phyloP scores from a whole-genome alignment of 2,797 vertebrate species.

The Pipistrellus pygmaeus region DNA sequence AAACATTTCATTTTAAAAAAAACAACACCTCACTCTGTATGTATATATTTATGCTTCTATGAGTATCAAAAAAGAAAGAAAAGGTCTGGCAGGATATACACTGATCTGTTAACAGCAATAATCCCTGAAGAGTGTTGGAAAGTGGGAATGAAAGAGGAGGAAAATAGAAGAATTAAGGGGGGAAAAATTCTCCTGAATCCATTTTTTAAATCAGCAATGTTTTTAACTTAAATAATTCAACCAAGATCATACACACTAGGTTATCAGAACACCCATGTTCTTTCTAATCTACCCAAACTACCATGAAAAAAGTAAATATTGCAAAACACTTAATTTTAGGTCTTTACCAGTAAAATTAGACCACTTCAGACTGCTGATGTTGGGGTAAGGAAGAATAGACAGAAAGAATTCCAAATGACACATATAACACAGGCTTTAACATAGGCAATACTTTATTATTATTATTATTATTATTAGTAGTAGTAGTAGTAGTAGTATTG shows the following conservation, averaged over 20 bases:
- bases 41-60: neutral
- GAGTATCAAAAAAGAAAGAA: neutral
- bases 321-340: constrained; percentile 42
- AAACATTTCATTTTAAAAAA: constrained; percentile 18
- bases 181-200: neutral
- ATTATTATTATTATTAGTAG: neutral
- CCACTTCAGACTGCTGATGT: neutral
- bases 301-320: constrained; percentile 46
- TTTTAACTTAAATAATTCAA: neutral
- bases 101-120: neutral
- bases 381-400: neutral
- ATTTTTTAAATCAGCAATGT: constrained; percentile 2
- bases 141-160: neutral
- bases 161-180: neutral
- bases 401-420: neutral
- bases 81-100: neutral
- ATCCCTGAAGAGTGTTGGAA: neutral
- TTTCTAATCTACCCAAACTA: constrained; percentile 24
- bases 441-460: neutral
- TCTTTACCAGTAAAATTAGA: constrained; percentile 32
- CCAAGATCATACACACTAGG: neutral
- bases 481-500: too few species aligned
- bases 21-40: neutral
- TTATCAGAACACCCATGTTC: neutral
- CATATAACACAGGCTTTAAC: neutral